A percentile compares a stretch with the other conserved stretches of the same genome.
phyloP scores from a whole-genome alignment of 2,888 invertebrate genomes.

The Heliconius cydno region DNA sequence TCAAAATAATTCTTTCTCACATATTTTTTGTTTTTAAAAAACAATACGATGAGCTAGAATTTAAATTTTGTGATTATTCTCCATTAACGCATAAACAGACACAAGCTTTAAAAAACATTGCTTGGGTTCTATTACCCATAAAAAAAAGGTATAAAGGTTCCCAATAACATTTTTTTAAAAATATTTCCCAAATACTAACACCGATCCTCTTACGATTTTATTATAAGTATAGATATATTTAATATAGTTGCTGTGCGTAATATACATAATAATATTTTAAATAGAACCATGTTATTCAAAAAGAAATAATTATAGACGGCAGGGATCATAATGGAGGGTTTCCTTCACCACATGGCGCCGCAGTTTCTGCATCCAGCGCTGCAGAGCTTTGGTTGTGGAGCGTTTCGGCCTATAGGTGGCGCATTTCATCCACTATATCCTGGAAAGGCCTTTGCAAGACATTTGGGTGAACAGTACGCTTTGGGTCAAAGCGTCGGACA shows the following conservation, averaged over 20 bases:
- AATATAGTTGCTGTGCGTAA: neutral
- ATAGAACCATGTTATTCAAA: neutral
- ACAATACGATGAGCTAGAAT: too few relatives aligned
- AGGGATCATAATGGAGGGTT: constrained; percentile 73
- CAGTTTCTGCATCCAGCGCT: constrained; percentile 81
- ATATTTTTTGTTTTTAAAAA: too few relatives aligned
- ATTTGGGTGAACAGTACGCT: constrained; percentile 79
- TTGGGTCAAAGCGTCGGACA: constrained; percentile 79
- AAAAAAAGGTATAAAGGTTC: too few relatives aligned
- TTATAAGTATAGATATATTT: neutral
- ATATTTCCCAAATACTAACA: too few relatives aligned
- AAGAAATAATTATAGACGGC: constrained; percentile 50
- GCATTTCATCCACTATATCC: constrained; percentile 81
- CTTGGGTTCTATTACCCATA: too few relatives aligned
- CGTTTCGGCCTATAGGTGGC: constrained; percentile 79
- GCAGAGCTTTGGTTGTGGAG: constrained; percentile 81
- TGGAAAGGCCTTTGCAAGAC: constrained; percentile 78
- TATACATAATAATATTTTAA: neutral
- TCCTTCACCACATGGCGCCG: constrained; percentile 81
- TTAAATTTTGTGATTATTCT: too few relatives aligned
- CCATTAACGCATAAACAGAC: too few relatives aligned
- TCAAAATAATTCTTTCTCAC: too few relatives aligned
- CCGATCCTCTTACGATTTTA: too few relatives aligned
- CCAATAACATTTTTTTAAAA: too few relatives aligned
- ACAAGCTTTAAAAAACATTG: too few relatives aligned